Evolutionary conservation across 1,140 invertebrate genomes (phyloP), one percentile per base, ranked within the genome.

Genomic region (Drosophila pandora): DNA sequence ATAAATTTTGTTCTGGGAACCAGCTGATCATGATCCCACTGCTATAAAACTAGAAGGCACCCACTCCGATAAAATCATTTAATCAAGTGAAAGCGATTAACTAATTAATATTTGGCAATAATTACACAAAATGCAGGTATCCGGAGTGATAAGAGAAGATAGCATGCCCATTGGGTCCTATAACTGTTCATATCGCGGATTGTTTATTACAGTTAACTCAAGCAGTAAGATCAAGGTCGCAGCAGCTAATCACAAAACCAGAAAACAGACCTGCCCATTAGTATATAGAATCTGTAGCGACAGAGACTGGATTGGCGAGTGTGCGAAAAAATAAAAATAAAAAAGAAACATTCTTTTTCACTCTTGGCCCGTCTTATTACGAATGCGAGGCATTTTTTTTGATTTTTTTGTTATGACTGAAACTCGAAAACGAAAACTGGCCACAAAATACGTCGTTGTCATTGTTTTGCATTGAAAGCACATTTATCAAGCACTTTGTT

Each of bases 161-260:
- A 39, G 17, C 17, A 22, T 39, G 47, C 60, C 57, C 60, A 57
- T 49, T 49, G 13, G 45, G 32, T 41, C 43, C 21, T 58, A 3
- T 75, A 75, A 65, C 61, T 61, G 72, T 17, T 43, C 7, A 56
- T 49, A 54, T 41, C 10, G 17, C 30, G 13, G 13, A 67, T 48
- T 58, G 41, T 56, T 64, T 72, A 64, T 74, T 57, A 45, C 21
- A 37, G 37, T 39, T 41, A 49, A 71, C 45, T 22, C 56, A 43
- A 59, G 37, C 54, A 43, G 43, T 75, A 58, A 75, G 72, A 76
- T 76, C 72, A 76, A 76, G 72, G 72, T 47, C 71, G 57, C n/a
- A 4, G 10, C 17, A 43, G 28, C 57, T 12, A 39, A 49, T 60
- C 53, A 60, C 17, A 54, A 71, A 67, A 37, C 41, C 63, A 47